These are phyloP conservation scores for Allygus modestus DNA, from an alignment of 2,888 invertebrate genomes.

Conservation along the genomic window DNA sequence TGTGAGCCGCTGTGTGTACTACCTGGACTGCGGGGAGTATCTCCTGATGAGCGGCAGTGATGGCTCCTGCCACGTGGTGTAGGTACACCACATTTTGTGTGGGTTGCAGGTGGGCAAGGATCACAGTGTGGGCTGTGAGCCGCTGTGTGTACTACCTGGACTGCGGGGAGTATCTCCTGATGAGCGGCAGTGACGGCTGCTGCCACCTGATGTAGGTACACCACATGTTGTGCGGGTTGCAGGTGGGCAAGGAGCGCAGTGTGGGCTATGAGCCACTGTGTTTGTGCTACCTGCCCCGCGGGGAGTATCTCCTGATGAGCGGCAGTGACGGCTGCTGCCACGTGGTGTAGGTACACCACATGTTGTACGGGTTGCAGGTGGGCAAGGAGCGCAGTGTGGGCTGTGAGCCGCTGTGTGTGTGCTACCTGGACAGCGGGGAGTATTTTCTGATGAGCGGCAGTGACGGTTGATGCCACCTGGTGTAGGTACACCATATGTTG, in stretches of 20 bases:
- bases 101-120: too few relatives aligned
- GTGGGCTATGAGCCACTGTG: too few relatives aligned
- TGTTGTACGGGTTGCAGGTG: too few relatives aligned
- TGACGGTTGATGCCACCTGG: constrained; percentile 85
- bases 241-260: too few relatives aligned
- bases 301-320: constrained; percentile 88
- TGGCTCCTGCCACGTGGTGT: constrained; percentile 84
- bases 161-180: constrained; percentile 88
- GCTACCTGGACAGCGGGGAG: constrained; percentile 88
- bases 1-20: too few relatives aligned
- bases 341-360: constrained; percentile 87
- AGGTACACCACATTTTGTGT: constrained; percentile 89
- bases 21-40: constrained; percentile 89
- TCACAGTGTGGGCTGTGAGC: too few relatives aligned
- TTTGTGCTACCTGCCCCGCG: constrained; percentile 86
- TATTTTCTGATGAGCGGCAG: constrained; percentile 90
- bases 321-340: constrained; percentile 88
- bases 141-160: constrained; percentile 85
- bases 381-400: constrained; percentile 78
- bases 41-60: constrained; percentile 89
- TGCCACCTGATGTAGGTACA: constrained; percentile 86
- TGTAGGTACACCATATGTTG: too few relatives aligned
- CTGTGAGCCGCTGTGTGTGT: constrained; percentile 87
- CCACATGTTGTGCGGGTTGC: too few relatives aligned
- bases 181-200: constrained; percentile 88